A percentile compares a stretch with the other conserved stretches of the same genome.
phyloP scores from a whole-genome alignment of 2,113 vertebrate species.

The Lethenteron camtschaticum region DNA sequence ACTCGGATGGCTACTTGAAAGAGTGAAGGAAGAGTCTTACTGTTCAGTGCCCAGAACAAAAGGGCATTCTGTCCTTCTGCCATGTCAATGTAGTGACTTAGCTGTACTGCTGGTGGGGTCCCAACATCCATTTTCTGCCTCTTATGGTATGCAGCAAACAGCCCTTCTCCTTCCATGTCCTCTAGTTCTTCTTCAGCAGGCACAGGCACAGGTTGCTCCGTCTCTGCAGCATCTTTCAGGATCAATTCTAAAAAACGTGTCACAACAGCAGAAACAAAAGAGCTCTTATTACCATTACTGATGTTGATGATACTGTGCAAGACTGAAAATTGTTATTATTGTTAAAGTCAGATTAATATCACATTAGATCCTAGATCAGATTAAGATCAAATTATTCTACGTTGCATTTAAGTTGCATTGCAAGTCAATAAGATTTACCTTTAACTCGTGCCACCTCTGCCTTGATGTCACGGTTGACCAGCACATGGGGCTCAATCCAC shows the following conservation, averaged over 20 bases:
- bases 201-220: constrained; percentile 6
- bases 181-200: constrained; percentile 8
- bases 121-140: constrained; percentile 9
- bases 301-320: too few relatives aligned
- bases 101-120: constrained; percentile 11
- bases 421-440: constrained; percentile 8
- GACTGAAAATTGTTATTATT: too few relatives aligned
- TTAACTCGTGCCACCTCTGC: constrained; percentile 9
- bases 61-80: constrained; percentile 11
- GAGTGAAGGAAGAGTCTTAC: constrained; percentile 8
- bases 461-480: constrained; percentile 10
- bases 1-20: not conserved
- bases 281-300: too few relatives aligned
- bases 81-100: constrained; percentile 12
- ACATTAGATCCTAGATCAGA: too few relatives aligned
- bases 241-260: constrained; percentile 9
- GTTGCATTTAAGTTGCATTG: constrained; percentile 1
- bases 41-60: constrained; percentile 13
- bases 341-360: too few relatives aligned
- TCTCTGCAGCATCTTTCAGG: constrained; percentile 11
- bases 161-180: constrained; percentile 7
- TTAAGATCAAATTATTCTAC: constrained; percentile 4
- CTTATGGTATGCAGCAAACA: constrained; percentile 12
- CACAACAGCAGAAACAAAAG: too few relatives aligned
- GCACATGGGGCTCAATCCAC: constrained; percentile 10